These are phyloP conservation scores for Pleuronectes platessa DNA, from an alignment of 2,113 vertebrate species.

Conservation along the genomic window DNA sequence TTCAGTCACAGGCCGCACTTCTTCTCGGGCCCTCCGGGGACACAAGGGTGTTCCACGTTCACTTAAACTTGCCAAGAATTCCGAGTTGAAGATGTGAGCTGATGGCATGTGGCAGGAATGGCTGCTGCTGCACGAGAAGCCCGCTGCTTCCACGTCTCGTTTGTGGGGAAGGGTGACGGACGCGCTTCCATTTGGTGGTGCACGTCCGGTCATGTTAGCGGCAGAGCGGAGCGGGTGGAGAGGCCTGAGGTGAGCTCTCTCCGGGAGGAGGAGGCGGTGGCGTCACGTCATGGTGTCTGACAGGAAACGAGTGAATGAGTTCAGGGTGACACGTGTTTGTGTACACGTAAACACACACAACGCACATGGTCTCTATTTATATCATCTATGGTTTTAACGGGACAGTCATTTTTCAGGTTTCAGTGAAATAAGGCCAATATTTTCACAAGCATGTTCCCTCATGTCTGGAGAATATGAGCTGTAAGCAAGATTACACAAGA, in stretches of 20 bases:
- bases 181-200: too few species aligned
- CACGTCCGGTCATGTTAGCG: too few species aligned
- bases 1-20: constrained; percentile 5
- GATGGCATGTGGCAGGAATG: constrained; percentile 65
- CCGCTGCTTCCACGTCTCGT: constrained; percentile 38
- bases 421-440: too few species aligned
- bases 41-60: constrained; percentile 20
- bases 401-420: too few species aligned
- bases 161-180: constrained; percentile 6
- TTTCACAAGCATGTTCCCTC: too few species aligned
- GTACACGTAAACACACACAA: neutral
- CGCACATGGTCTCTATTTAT: too few species aligned
- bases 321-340: constrained; percentile 1
- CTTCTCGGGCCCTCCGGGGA: constrained; percentile 7
- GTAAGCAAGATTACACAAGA: too few species aligned
- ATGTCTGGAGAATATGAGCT: too few species aligned
- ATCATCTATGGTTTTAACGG: too few species aligned
- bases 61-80: constrained; percentile 42
- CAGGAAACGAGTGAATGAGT: constrained; percentile 32
- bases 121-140: constrained; percentile 48
- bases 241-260: constrained; percentile 43
- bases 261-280: constrained; percentile 22
- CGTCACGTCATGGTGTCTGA: constrained; percentile 38
- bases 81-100: constrained; percentile 49
- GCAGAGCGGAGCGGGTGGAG: neutral